Evolutionary conservation across 1,140 invertebrate species (phyloP).

Genomic region (Meloidogyne hapla): DNA sequence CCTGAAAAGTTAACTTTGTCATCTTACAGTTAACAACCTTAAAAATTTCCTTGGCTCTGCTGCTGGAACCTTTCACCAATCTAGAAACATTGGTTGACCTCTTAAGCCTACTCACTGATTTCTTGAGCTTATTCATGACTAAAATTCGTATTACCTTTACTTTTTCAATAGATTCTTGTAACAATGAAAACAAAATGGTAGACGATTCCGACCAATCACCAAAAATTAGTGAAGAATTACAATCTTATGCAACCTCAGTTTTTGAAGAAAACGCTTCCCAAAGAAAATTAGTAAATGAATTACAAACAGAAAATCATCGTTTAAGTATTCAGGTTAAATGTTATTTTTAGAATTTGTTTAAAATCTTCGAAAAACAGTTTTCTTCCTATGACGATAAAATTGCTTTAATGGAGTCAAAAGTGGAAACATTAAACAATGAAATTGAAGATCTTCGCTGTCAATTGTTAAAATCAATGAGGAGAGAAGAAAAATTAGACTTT

Average conservation of each 20-base stretch:
- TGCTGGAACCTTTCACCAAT: too few species aligned
- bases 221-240: constrained; percentile 24
- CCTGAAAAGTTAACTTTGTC: too few species aligned
- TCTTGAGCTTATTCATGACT: too few species aligned
- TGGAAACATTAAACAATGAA: constrained; percentile 42
- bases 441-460: constrained; percentile 46
- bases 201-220: neutral
- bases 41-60: too few species aligned
- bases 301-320: constrained; percentile 48
- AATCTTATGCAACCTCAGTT: constrained; percentile 6
- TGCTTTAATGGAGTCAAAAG: constrained; percentile 40
- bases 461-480: constrained; percentile 39
- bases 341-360: neutral
- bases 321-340: constrained; percentile 32
- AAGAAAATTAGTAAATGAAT: constrained; percentile 30
- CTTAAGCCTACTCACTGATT: too few species aligned
- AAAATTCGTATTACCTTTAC: too few species aligned
- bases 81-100: too few species aligned
- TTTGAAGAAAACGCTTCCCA: constrained; percentile 35
- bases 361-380: constrained; percentile 21
- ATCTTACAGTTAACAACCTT: too few species aligned
- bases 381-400: constrained; percentile 39
- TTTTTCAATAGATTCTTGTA: neutral
- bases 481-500: constrained; percentile 45
- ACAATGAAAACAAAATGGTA: neutral